Percentiles rank a stretch among this genome's conserved stretches.
Evolutionary conservation across 2,888 invertebrate species (phyloP).

Genomic region (Celastrina argiolus): DNA sequence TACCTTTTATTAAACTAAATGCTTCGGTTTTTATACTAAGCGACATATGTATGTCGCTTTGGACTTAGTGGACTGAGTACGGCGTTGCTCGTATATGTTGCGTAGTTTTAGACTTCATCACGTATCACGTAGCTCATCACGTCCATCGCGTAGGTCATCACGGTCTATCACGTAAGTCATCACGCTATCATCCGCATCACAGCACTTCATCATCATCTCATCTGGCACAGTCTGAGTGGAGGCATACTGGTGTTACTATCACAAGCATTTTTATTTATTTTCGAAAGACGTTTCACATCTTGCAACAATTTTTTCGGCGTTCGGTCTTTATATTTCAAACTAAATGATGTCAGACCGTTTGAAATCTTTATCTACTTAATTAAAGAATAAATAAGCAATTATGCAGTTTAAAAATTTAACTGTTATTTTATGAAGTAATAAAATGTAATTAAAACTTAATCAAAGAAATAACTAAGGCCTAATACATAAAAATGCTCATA

Average conservation of each 20-base stretch:
- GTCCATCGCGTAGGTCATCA: conserved; percentile 40
- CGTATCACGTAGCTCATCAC: conserved; percentile 31
- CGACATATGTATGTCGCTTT: conserved; percentile 27
- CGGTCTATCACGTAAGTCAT: conserved; percentile 39
- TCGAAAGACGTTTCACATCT: not conserved
- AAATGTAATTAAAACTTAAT: not conserved
- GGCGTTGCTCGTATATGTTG: conserved; percentile 52
- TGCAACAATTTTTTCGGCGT: not conserved
- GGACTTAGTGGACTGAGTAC: conserved; percentile 50
- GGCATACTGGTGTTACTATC: conserved; percentile 54
- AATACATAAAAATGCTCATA: not conserved
- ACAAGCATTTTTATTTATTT: conserved; percentile 1
- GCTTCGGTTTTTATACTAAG: conserved; percentile 38
- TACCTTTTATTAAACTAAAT: conserved; percentile 51
- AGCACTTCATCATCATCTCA: conserved; percentile 61
- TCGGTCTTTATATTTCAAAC: not conserved
- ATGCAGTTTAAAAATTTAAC: not conserved
- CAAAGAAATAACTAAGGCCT: not conserved
- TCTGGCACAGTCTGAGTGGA: conserved; percentile 70
- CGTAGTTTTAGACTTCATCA: conserved; percentile 46
- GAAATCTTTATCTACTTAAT: not conserved
- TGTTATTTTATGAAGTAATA: not conserved
- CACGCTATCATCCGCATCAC: conserved; percentile 73
- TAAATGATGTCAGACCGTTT: not conserved
- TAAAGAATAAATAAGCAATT: not conserved